These are phyloP conservation scores for Dreissena rostriformis DNA, from an alignment of 1,140 invertebrate genomes.

Conservation along the genomic window DNA sequence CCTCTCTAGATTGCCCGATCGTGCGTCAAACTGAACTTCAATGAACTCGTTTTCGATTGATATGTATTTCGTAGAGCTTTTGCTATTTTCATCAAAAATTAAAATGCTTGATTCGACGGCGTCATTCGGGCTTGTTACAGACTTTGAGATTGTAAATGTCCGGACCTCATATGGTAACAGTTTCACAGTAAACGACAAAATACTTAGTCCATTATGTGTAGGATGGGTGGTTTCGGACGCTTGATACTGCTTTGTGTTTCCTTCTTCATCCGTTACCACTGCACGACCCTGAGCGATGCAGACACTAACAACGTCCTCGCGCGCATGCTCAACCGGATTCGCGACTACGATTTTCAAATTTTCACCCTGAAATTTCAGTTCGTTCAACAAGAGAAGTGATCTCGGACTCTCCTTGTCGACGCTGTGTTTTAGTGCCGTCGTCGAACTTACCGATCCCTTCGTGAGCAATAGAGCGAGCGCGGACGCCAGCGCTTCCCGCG, in stretches of 20 bases:
- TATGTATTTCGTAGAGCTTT: neutral
- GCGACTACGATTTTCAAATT: slow-evolving; percentile 30
- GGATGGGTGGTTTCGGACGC: neutral
- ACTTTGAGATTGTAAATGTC: neutral
- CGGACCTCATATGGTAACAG: slow-evolving; percentile 43
- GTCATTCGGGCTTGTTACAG: too few species aligned
- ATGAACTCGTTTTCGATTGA: slow-evolving; percentile 44
- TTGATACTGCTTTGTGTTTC: neutral
- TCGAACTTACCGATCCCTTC: slow-evolving; percentile 8
- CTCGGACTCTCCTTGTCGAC: neutral
- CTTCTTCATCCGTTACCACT: neutral
- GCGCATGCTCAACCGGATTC: slow-evolving; percentile 34
- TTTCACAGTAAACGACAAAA: slow-evolving; percentile 7
- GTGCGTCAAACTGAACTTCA: slow-evolving; percentile 27
- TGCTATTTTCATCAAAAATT: neutral
- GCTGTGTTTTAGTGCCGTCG: neutral
- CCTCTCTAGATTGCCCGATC: slow-evolving; percentile 24
- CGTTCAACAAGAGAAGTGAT: neutral
- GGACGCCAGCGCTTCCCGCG: too few species aligned
- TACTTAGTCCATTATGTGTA: neutral
- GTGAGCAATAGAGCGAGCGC: too few species aligned
- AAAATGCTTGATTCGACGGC: neutral
- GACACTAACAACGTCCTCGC: slow-evolving; percentile 22
- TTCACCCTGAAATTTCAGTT: slow-evolving; percentile 1
- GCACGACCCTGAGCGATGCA: slow-evolving; percentile 6